Evolutionary conservation across 1,140 invertebrate species (phyloP).

Genomic region (Pteromalus puparum): DNA sequence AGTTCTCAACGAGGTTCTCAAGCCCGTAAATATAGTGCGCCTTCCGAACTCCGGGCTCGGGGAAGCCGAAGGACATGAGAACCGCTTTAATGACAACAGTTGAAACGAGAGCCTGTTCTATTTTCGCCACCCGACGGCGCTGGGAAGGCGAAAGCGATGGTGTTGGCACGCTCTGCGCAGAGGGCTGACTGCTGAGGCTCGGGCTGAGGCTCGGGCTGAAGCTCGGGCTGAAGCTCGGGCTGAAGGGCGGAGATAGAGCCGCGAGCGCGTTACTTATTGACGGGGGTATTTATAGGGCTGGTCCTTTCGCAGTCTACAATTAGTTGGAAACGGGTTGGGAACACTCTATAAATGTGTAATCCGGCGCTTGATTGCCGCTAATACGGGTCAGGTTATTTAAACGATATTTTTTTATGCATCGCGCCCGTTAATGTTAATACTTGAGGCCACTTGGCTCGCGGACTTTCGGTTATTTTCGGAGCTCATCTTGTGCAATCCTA

Average conservation of each 20-base stretch:
- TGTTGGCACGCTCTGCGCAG: too few relatives aligned
- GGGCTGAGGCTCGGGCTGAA: too few relatives aligned
- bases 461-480: constrained; percentile 10
- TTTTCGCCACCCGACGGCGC: too few relatives aligned
- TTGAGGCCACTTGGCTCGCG: neutral
- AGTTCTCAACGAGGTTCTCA: too few relatives aligned
- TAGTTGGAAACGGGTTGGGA: neutral
- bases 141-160: too few relatives aligned
- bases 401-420: neutral
- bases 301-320: neutral
- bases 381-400: constrained; percentile 14
- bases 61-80: constrained; percentile 3
- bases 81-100: constrained; percentile 7
- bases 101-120: too few relatives aligned
- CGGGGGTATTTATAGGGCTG: neutral
- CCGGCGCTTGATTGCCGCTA: neutral
- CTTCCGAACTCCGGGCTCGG: too few relatives aligned
- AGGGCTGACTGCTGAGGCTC: too few relatives aligned
- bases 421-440: neutral
- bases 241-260: too few relatives aligned
- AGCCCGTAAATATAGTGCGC: too few relatives aligned
- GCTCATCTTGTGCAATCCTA: neutral
- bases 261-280: too few relatives aligned
- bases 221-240: too few relatives aligned
- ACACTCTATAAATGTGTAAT: neutral